Evolutionary conservation across 2,113 vertebrate species (phyloP), one percentile per base, ranked within the genome.

Genomic region (Platycercus adscitus): DNA sequence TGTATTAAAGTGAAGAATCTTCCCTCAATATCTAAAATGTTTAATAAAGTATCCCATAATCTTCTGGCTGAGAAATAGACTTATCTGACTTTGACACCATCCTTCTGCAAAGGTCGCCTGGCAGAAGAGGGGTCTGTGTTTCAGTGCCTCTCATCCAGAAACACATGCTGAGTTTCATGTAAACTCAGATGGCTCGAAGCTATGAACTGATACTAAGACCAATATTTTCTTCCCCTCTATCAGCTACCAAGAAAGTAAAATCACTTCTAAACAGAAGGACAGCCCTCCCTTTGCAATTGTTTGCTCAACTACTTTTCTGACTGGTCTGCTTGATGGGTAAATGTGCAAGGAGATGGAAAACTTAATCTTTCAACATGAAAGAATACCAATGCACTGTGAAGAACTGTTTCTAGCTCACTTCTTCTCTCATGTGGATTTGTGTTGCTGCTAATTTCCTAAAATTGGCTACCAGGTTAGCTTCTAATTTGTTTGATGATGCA

Each of bases 311-410:
- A 3, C 88, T 93, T 93, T 94, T 95, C 86, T 93, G 88, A 90
- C 90, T 81, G 65, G 47, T 86, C 72, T 86, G 70, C 69, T 91
- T 17, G 13, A 81, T 78, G 64, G 76, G 72, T 47, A 82, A 69
- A 94, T 91, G 92, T 90, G 88, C 95, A 94, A 81, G 69, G 95
- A 93, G 88, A 95, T 81, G 92, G 88, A 96, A 97, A 96, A 95
- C 86, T 50, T 71, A 56, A 93, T 97, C 82, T 96, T 96, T 96
- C 95, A 92, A 94, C 86, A 69, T 86, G 96, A 93, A 75, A 81
- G 82, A 92, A 96, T 92, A 79, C 63, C 73, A 94, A 61, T 89
- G 91, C 81, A 29, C 83, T 91, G 83, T 87, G 72, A 95, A 94
- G 56, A 91, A 39, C 65, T 41, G 86, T 81, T 97, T 87, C 92